Evolutionary conservation across 2,888 invertebrate genomes (phyloP).

Genomic region (Heliconius sara): DNA sequence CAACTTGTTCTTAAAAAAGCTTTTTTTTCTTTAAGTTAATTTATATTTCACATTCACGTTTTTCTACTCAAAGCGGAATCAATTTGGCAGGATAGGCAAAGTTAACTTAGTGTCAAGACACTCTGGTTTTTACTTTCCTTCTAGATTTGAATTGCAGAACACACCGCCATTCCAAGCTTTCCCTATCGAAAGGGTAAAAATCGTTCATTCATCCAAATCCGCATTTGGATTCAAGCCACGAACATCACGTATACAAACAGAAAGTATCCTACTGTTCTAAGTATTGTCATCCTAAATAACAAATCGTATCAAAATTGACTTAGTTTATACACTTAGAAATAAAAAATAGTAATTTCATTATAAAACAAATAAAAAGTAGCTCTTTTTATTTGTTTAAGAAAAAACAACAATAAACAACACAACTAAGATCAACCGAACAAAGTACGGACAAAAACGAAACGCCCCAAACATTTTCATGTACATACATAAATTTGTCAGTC

Average conservation of each 20-base stretch:
- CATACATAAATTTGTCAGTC: constrained; percentile 42
- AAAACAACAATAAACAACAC: neutral
- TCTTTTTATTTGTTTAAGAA: neutral
- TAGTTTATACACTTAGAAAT: neutral
- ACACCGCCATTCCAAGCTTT: too few species aligned
- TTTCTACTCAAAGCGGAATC: neutral
- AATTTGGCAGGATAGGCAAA: neutral
- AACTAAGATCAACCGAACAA: neutral
- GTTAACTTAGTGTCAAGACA: neutral
- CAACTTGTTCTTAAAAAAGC: too few species aligned
- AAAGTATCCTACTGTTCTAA: neutral
- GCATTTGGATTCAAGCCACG: too few species aligned
- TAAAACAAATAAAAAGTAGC: too few species aligned
- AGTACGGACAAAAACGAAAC: constrained; percentile 27
- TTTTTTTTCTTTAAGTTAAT: too few species aligned
- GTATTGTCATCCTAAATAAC: neutral
- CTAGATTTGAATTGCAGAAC: too few species aligned
- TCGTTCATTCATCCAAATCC: too few species aligned
- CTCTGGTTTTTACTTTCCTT: neutral
- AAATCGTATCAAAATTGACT: neutral
- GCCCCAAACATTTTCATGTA: constrained; percentile 35
- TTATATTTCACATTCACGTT: neutral
- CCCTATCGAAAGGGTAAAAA: too few species aligned
- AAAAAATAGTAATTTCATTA: neutral
- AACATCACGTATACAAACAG: neutral